A percentile compares a stretch with the other conserved stretches of the same genome.
phyloP scores from a whole-genome alignment of 2,113 vertebrate species.

The Cyanoliseus patagonus region DNA sequence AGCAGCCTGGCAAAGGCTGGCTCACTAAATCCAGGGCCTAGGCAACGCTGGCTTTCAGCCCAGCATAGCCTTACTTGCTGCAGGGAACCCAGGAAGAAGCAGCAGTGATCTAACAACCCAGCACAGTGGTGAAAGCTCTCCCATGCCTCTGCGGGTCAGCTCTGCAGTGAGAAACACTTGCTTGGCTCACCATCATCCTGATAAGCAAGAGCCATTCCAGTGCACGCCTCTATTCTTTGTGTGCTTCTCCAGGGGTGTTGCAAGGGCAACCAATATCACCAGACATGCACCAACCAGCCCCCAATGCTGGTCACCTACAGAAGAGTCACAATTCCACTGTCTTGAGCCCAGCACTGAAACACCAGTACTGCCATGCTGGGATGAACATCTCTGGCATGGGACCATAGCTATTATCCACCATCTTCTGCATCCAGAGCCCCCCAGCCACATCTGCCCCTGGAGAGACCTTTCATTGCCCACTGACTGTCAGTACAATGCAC shows the following conservation, averaged over 20 bases:
- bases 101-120: neutral
- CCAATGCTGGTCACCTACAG: fast-evolving
- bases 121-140: fast-evolving
- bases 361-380: neutral
- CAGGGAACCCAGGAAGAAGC: neutral
- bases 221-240: neutral
- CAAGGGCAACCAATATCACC: neutral
- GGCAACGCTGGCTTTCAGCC: neutral
- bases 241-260: neutral
- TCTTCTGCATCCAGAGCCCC: neutral
- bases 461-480: neutral
- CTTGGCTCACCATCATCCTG: neutral
- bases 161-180: neutral
- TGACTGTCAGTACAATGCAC: neutral
- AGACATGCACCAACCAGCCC: neutral
- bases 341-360: neutral
- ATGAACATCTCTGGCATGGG: neutral
- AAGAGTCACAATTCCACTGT: neutral
- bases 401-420: neutral
- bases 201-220: neutral
- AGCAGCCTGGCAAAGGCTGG: neutral
- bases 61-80: neutral
- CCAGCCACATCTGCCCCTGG: neutral
- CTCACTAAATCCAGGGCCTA: neutral
- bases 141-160: fast-evolving